A percentile compares a stretch with the other conserved stretches of the same genome.
phyloP scores from a whole-genome alignment of 2,797 vertebrate genomes.

The Gymnopithys bicolor region DNA sequence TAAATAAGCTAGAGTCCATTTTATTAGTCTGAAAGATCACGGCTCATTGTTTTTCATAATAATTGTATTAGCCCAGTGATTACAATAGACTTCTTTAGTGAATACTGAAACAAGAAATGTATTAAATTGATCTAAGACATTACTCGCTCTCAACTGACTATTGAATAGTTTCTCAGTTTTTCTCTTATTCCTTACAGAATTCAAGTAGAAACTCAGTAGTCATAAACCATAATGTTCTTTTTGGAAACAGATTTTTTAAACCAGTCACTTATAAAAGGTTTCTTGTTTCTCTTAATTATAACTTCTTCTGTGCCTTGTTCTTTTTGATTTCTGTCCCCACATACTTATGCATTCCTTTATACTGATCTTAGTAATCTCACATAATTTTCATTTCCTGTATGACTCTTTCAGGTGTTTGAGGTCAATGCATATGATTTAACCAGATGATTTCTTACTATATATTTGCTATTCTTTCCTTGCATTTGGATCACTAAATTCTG shows the following conservation, averaged over 20 bases:
- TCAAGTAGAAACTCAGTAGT: background rate
- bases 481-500: slow-evolving; percentile 11
- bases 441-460: slow-evolving; percentile 25
- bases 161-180: background rate
- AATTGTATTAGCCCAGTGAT: background rate
- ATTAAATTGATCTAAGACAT: background rate
- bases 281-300: background rate
- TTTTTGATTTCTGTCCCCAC: slow-evolving; percentile 10
- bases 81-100: background rate
- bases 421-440: slow-evolving; percentile 21
- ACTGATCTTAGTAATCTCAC: slow-evolving; percentile 31
- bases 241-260: background rate
- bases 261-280: background rate
- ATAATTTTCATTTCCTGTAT: slow-evolving; percentile 52
- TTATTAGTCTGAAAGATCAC: background rate
- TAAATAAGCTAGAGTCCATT: background rate
- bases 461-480: background rate
- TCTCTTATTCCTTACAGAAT: background rate
- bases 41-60: background rate
- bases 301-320: background rate
- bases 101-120: background rate
- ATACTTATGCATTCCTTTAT: slow-evolving; percentile 12
- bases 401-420: background rate
- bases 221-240: background rate
- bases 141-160: background rate